Conservation (phyloP, 35 echinoderm and acorn worm genomes). For the Ophioderma brevispina region DNA sequence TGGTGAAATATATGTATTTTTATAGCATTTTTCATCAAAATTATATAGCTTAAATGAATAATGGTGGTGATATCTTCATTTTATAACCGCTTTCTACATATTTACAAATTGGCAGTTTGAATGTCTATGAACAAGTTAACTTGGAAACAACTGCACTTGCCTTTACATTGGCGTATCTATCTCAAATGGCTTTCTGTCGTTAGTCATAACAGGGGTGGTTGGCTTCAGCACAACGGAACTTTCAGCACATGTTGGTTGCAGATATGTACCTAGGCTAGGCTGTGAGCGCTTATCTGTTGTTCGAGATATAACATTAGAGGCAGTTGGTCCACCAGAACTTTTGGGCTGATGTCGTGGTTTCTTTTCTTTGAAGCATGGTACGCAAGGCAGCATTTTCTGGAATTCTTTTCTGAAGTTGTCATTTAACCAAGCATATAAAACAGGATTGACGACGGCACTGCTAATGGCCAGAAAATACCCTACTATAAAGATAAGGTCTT, state of each 20-base stretch:
- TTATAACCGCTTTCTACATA: too few relatives aligned
- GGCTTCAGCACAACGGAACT: conserved; percentile 19
- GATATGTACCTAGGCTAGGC: conserved; percentile 64
- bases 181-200: background rate
- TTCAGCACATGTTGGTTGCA: conserved; percentile 77
- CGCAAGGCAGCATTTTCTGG: conserved; percentile 67
- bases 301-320: conserved; percentile 9
- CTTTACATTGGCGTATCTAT: background rate
- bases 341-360: conserved; percentile 15
- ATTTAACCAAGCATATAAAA: conserved; percentile 91
- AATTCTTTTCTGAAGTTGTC: conserved; percentile 97
- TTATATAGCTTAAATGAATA: too few relatives aligned
- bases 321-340: background rate
- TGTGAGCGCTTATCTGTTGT: conserved; percentile 11
- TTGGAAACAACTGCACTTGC: too few relatives aligned
- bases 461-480: conserved; percentile 34
- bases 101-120: too few relatives aligned
- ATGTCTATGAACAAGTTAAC: too few relatives aligned
- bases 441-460: conserved; percentile 72
- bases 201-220: background rate
- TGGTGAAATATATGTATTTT: too few relatives aligned
- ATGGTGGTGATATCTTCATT: too few relatives aligned
- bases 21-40: too few relatives aligned
- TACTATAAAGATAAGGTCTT: background rate
- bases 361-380: conserved; percentile 53